Evolutionary conservation across 2,888 invertebrate species (phyloP).

Genomic region (Graphium colonna): DNA sequence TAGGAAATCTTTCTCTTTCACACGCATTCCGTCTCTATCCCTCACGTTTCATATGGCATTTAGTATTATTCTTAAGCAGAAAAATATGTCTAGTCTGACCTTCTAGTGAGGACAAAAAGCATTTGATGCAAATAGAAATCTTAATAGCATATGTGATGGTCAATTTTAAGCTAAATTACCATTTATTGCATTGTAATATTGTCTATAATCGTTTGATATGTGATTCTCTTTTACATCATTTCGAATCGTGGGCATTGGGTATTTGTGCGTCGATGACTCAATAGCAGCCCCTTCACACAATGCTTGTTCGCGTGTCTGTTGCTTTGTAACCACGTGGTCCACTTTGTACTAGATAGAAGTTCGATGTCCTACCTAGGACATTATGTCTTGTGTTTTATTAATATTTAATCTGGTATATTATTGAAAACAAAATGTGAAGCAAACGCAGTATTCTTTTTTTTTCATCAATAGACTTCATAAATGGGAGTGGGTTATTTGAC

Average conservation of each 20-base stretch:
- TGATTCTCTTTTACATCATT: background rate
- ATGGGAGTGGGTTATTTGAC: no score
- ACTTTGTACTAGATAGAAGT: no score
- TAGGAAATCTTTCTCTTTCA: no score
- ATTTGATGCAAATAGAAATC: background rate
- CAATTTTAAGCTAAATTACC: constrained; percentile 3
- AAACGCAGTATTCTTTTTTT: no score
- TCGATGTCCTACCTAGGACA: no score
- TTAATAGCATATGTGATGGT: background rate
- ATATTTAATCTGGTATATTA: no score
- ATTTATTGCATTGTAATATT: no score
- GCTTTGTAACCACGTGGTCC: no score
- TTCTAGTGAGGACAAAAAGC: background rate
- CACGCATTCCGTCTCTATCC: background rate
- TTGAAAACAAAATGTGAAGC: no score
- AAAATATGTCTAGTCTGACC: background rate
- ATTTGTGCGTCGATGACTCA: constrained; percentile 5
- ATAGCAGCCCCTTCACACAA: constrained; percentile 5
- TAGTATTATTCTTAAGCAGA: background rate
- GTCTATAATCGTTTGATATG: constrained; percentile 2
- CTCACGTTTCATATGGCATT: background rate
- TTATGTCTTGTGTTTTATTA: no score
- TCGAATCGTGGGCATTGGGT: background rate
- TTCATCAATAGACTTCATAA: no score
- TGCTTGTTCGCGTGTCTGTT: no score